Conservation (phyloP, 2,888 invertebrate genomes). For the Entomobrya proxima region DNA sequence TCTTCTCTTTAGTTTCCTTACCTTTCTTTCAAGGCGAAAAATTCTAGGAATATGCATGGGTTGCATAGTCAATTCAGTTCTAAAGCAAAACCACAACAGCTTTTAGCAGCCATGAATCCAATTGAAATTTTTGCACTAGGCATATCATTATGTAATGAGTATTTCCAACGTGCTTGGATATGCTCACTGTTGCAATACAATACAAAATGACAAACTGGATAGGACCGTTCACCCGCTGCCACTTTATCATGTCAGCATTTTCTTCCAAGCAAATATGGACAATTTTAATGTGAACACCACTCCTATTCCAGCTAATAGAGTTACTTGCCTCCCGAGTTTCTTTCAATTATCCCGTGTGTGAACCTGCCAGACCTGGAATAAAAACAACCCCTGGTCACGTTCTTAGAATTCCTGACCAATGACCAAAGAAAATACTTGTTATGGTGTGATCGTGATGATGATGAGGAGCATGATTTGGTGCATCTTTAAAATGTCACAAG, state of each 20-base stretch:
- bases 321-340: neutral
- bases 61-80: too few species aligned
- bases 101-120: conserved; percentile 4
- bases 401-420: conserved; percentile 17
- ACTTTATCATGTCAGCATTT: neutral
- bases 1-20: conserved; percentile 23
- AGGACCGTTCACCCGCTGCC: neutral
- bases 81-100: too few species aligned
- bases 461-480: neutral
- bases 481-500: neutral
- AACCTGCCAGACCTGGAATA: neutral
- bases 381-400: neutral
- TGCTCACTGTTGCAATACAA: neutral
- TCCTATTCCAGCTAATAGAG: conserved; percentile 13
- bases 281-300: neutral
- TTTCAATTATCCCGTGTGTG: neutral
- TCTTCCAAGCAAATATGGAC: neutral
- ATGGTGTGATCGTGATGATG: neutral
- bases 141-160: neutral
- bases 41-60: conserved; percentile 26
- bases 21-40: conserved; percentile 36
- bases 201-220: neutral
- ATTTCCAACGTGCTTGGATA: neutral
- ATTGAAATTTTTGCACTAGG: neutral
- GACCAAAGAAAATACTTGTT: neutral